Percentiles rank a stretch among this genome's conserved stretches.
These are phyloP conservation scores for Styela plicata DNA, from an alignment of 23 tunicate genomes.

Conservation along the genomic window DNA sequence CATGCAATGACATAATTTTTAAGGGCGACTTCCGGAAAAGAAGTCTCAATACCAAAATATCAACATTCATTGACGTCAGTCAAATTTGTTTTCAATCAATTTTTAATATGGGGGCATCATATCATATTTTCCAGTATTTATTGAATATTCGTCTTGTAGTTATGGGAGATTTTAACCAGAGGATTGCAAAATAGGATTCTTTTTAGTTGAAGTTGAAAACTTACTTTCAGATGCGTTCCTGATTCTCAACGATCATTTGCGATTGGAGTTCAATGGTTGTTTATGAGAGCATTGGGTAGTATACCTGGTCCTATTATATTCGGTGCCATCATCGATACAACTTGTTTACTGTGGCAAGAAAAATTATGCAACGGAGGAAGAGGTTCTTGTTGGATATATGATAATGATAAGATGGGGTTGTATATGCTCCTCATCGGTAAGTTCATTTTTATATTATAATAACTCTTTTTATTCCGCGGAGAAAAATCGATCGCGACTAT, in stretches of 20 bases:
- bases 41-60: no score
- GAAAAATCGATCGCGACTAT: no score
- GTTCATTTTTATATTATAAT: neutral
- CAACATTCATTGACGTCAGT: no score
- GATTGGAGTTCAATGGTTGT: constrained; percentile 67
- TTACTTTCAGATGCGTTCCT: constrained; percentile 65
- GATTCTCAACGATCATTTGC: constrained; percentile 71
- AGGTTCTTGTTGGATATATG: constrained; percentile 84
- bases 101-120: neutral
- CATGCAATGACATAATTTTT: no score
- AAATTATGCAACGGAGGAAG: constrained; percentile 39
- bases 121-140: neutral
- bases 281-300: constrained; percentile 75
- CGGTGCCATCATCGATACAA: constrained; percentile 65
- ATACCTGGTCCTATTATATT: constrained; percentile 83
- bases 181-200: no score
- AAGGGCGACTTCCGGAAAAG: no score
- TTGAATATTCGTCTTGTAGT: neutral
- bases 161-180: no score
- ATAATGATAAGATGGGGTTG: constrained; percentile 42
- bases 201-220: no score
- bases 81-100: no score
- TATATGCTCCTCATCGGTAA: constrained; percentile 47
- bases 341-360: constrained; percentile 69
- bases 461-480: no score